phyloP scores from a whole-genome alignment of 2,113 vertebrate species.

The Rhineura floridana region DNA sequence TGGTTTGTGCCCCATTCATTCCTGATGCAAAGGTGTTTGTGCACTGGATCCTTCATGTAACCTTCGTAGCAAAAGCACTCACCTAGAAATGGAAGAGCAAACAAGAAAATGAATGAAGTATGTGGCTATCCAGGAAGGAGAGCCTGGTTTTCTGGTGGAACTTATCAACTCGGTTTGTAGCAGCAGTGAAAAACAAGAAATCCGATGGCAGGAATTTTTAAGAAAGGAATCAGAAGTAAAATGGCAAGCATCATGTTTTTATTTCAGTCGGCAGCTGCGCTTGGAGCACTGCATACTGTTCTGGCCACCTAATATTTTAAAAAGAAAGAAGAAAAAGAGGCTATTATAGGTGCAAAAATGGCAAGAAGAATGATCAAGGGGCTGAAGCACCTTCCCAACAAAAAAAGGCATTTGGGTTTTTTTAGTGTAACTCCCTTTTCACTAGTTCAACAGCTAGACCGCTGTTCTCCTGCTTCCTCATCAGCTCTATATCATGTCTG shows the following conservation, averaged over 20 bases:
- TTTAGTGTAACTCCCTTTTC: not conserved
- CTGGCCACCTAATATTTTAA: not conserved
- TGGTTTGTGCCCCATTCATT: conserved; percentile 98
- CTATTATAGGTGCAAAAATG: not conserved
- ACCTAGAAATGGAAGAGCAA: conserved; percentile 73
- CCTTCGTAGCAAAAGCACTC: conserved; percentile 96
- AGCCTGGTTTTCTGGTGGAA: not conserved
- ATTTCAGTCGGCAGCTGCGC: not conserved
- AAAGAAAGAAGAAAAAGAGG: not conserved
- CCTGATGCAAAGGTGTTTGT: conserved; percentile 97
- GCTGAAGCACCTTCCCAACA: not conserved
- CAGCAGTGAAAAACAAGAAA: not conserved
- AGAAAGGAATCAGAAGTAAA: not conserved
- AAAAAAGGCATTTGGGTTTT: not conserved
- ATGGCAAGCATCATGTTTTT: not conserved
- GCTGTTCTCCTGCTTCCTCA: not conserved
- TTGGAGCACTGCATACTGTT: not conserved
- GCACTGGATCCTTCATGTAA: conserved; percentile 97
- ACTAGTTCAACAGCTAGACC: not conserved
- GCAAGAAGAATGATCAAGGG: not conserved
- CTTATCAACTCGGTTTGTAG: not conserved
- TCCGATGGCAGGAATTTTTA: not conserved
- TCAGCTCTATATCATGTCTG: not conserved
- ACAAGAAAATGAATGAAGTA: not conserved
- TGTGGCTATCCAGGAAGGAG: conserved; percentile 13